Conservation (phyloP, 2,797 vertebrate species). For the Diglossa cyanea region DNA sequence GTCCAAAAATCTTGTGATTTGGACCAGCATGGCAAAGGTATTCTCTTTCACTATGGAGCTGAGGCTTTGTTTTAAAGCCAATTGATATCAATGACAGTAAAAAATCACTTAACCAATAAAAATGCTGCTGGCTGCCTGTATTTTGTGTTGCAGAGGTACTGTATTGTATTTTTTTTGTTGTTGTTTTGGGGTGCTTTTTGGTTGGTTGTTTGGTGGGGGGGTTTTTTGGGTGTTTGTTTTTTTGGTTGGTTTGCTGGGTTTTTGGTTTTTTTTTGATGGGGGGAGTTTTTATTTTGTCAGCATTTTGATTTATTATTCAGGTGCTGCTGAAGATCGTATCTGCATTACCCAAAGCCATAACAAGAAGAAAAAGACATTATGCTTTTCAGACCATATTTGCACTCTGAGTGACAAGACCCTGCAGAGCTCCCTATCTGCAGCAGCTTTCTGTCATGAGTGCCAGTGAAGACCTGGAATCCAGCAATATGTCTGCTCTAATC, state of each 20-base stretch:
- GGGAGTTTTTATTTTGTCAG: neutral
- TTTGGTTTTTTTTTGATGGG: no score
- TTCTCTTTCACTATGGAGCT: neutral
- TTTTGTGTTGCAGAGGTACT: neutral
- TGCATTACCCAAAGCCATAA: neutral
- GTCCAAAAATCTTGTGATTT: neutral
- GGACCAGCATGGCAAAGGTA: neutral
- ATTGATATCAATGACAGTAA: neutral
- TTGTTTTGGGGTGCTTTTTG: neutral
- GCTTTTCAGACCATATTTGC: neutral
- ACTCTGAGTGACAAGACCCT: neutral
- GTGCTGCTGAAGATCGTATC: neutral
- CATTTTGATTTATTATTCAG: slow-evolving; percentile 12
- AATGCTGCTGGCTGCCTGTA: neutral
- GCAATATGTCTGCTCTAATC: slow-evolving; percentile 9
- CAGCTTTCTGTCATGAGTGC: neutral
- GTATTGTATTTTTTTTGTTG: neutral
- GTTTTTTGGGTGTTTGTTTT: neutral
- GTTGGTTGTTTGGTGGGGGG: no score
- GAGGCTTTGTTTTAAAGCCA: neutral
- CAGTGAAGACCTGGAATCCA: neutral
- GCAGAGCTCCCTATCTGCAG: slow-evolving; percentile 16
- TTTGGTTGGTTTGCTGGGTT: neutral
- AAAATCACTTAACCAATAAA: neutral
- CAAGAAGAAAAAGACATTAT: neutral